Evolutionary conservation across 2,797 vertebrate genomes (phyloP), one percentile per base, ranked within the genome.

Genomic region (Melanotaenia maccullochi): DNA sequence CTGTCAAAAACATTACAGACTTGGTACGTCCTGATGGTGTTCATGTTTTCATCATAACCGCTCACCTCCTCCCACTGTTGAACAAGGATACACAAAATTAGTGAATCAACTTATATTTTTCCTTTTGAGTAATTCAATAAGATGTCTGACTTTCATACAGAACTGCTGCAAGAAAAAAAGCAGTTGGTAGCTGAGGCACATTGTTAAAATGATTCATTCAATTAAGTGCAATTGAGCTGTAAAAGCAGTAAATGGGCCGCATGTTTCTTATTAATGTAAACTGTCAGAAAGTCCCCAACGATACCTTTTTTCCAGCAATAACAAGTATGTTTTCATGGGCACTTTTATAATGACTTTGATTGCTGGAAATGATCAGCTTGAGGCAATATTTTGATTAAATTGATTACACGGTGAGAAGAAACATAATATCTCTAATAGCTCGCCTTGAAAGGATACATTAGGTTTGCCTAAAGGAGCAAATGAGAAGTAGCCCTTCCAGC

Each of bases 41-140:
- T 99, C 98, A 99, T 99, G 95, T 98, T 96, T 92, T 99, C 98
- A 0, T 99, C 97, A 2, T 99, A 99, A 20, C 98, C 98, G 0
- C 98, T 99, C 92, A 99, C 98, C 90, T 99, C 98, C 92, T 99
- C 98, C 98, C 98, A 99, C 98, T 99, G 95, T 0, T 24, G 82
- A 73, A 60, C 35, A 88, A 78, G 28, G 28, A 82, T 12, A 88
- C 60, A 79, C 3, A 86, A 0, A 92, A 68, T 86, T 3, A 83
- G 7, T 1, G 4, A 78, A 62, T 84, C 61, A 75, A 76, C 3
- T 38, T 52, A 8, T 33, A 0, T 60, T 65, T 57, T 14, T 35
- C 5, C 44, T 32, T 3, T 9, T 22, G 3, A 0, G 32, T 49
- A 36, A 36, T 5, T 65, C 40, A 58, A 52, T 55, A 47, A 16